Percentiles rank a stretch among this genome's conserved stretches.
Conservation (phyloP, 2,888 invertebrate species). For the Lordiphosa andalusiaca region DNA sequence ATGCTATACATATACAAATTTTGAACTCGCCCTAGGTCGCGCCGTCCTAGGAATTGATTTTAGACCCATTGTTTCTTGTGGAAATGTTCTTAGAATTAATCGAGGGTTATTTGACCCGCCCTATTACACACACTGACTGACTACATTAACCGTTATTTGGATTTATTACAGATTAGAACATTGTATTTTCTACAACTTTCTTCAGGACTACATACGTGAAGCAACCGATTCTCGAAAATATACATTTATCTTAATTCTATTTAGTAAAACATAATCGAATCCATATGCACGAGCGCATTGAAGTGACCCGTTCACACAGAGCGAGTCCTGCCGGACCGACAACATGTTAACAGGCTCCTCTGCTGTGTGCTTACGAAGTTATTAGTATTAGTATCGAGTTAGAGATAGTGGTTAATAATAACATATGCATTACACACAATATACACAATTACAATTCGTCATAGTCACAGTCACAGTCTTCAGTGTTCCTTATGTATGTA, state of each 20-base stretch:
- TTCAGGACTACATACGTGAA: slow-evolving; percentile 8
- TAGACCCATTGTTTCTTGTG: too few species aligned
- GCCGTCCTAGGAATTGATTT: too few species aligned
- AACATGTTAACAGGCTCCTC: too few species aligned
- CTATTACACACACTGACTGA: neutral
- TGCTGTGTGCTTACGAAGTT: slow-evolving; percentile 14
- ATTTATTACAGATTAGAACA: slow-evolving; percentile 14
- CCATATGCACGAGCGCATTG: slow-evolving; percentile 2
- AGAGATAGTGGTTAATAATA: slow-evolving; percentile 10
- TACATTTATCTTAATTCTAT: slow-evolving; percentile 8
- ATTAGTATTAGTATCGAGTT: slow-evolving; percentile 6
- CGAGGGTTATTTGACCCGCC: too few species aligned
- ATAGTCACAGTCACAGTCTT: slow-evolving; percentile 23
- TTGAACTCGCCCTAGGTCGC: too few species aligned
- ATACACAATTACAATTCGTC: slow-evolving; percentile 15
- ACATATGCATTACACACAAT: slow-evolving; percentile 6
- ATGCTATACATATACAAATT: too few species aligned
- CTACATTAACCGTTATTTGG: slow-evolving; percentile 8
- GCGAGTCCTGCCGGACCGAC: too few species aligned
- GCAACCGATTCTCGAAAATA: slow-evolving; percentile 10
- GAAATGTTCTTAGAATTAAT: too few species aligned
- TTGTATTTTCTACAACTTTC: slow-evolving; percentile 9
- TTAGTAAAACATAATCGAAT: slow-evolving; percentile 13
- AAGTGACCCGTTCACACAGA: too few species aligned
- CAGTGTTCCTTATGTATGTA: slow-evolving; percentile 16